A percentile compares a stretch with the other conserved stretches of the same genome.
Conservation (phyloP, 2,113 vertebrate species). For the Eretmodus cyanostictus region DNA sequence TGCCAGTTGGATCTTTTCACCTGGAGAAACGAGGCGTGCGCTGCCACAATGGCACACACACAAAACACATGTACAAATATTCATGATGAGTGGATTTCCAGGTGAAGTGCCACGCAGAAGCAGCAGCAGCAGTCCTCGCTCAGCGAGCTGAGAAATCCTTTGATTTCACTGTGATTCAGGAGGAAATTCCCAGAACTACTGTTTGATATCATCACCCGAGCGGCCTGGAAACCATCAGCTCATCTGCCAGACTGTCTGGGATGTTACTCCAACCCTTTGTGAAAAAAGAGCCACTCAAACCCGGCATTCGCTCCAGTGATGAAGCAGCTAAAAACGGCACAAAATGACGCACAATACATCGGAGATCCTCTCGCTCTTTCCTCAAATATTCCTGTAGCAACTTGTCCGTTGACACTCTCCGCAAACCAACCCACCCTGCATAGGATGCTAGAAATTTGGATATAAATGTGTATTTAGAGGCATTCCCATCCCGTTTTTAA, state of each 20-base stretch:
- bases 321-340: neutral
- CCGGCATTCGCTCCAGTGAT: neutral
- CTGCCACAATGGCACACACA: neutral
- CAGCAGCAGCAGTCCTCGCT: neutral
- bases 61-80: neutral
- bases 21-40: neutral
- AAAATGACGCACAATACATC: neutral
- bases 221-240: neutral
- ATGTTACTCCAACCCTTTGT: neutral
- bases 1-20: conserved; percentile 30
- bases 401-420: neutral
- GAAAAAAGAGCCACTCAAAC: neutral
- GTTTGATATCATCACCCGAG: neutral
- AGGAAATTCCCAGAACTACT: neutral
- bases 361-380: neutral
- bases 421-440: neutral
- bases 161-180: neutral
- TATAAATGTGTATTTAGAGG: neutral
- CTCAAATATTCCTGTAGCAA: neutral
- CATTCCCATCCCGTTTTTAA: neutral
- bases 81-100: neutral
- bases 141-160: neutral
- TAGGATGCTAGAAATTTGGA: neutral
- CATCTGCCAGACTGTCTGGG: neutral
- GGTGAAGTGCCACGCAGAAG: neutral